Base-by-base conservation (phyloP, 2,888 invertebrate genomes). In the Pseudoips prasinana region DNA sequence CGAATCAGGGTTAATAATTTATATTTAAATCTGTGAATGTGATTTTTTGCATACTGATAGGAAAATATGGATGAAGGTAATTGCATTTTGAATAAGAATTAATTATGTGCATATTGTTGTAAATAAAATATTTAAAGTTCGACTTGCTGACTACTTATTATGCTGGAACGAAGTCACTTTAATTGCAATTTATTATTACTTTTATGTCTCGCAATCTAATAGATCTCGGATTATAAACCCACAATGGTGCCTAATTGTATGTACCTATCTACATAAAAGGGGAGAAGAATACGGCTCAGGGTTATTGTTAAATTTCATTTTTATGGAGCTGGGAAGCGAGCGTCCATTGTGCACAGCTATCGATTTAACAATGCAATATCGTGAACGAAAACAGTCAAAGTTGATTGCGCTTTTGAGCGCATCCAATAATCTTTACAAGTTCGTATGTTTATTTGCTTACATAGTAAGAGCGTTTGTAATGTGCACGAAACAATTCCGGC, bases 291-390 rank as follows among this genome's bases (percentile, higher is more conserved):
- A 47, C 46, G 50, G 46, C 45, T 46, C 47, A 41, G 49, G 63
- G 63, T 69, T 69, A 73, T 74, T 77, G 74, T 78, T 72, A 65
- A 72, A 71, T 71, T 65, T 73, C 64, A 74, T 71, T 82, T 81
- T 79, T 80, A 81, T 75, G 69, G 68, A 45, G 56, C 60, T 63
- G 55, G 72, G 67, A 76, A 82, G 80, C 78, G 74, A 81, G 73
- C 61, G 54, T 41, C 65, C 63, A 80, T 83, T 85, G 80, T 82
- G 64, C 56, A 54, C 40, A 55, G 59, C 62, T 65, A 74, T 79
- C 72, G 73, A 73, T 76, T 72, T 67, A 73, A 75, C 69, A 71
- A 68, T 70, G 73, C 73, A 73, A 73, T 81, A 74, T 70, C 58
- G 65, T 59, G 58, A 58, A 70, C 59, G 71, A 70, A 73, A 75